Conservation (phyloP, 2,113 vertebrate genomes). For the Heptranchias perlo region DNA sequence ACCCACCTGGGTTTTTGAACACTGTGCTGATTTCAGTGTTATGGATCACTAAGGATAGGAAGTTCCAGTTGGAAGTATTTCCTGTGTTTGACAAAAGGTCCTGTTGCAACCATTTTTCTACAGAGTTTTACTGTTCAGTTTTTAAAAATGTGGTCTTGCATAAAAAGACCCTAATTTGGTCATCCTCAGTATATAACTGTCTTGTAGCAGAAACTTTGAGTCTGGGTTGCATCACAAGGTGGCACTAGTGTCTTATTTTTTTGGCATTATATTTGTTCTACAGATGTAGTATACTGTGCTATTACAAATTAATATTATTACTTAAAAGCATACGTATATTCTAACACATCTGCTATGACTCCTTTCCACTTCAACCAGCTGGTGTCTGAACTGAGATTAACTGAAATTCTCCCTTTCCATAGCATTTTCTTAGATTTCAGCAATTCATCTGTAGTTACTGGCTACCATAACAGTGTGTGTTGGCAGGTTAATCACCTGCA, state of each 20-base stretch:
- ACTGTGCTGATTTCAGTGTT: background rate
- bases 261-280: background rate
- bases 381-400: background rate
- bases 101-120: background rate
- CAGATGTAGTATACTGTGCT: no score
- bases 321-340: background rate
- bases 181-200: background rate
- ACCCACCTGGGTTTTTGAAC: constrained; percentile 11
- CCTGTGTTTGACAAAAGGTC: background rate
- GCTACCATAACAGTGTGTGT: background rate
- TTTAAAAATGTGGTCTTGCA: background rate
- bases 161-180: background rate
- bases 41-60: background rate
- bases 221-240: background rate
- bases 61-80: constrained; percentile 12
- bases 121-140: background rate
- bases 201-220: background rate
- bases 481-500: background rate
- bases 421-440: background rate
- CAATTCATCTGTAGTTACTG: background rate
- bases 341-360: background rate
- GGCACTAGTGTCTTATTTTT: background rate
- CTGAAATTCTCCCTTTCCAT: no score
- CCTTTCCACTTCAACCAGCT: background rate
- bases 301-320: background rate